Base-by-base conservation (phyloP, 1,140 invertebrate genomes). In the Psix sp. region DNA sequence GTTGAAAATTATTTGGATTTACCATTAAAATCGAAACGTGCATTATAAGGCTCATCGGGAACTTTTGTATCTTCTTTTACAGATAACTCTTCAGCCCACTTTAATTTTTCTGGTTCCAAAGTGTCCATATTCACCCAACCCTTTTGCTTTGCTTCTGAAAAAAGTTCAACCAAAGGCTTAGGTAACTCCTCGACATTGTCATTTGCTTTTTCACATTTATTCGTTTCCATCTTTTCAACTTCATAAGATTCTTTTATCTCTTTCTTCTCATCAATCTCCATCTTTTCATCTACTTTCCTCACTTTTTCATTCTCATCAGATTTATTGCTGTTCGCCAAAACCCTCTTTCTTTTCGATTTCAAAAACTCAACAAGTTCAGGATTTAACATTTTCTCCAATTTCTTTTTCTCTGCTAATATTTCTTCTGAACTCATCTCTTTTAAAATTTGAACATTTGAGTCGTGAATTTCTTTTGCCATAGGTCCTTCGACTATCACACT, bases 81-180 rank as follows among this genome's bases (percentile, higher is more conserved):
- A 20, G 84, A 76, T 11, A 94, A 82, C 59, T 92, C 89, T 80
- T 91, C 90, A 89, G 96, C 94, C 95, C 95, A 97, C 71, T 93
- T 90, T 3, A 96, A 82, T 84, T 97, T 97, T 71, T 94, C 93
- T 66, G 90, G 89, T 83, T 97, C 95, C 33, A 96, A 78, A 20
- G 89, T 87, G 82, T 95, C 90, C 90, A 96, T 96, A 79, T 96
- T 90, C 0, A 96, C 72, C 93, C 94, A 96, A 17, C 92, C 91
- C 52, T 91, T 90, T 1, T 91, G 78, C 56, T 90, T 86, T 43
- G 89, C 90, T 80, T 89, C 87, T 35, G 89, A 88, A 7, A 93
- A 77, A 21, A 94, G 82, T 68, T 93, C 90, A 59, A 88, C 82
- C 1, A 90, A 87, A 77, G 86, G 87, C 54, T 90, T 74, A 24